phyloP scores from a whole-genome alignment of 2,113 vertebrate species.

The Epinephelus moara region DNA sequence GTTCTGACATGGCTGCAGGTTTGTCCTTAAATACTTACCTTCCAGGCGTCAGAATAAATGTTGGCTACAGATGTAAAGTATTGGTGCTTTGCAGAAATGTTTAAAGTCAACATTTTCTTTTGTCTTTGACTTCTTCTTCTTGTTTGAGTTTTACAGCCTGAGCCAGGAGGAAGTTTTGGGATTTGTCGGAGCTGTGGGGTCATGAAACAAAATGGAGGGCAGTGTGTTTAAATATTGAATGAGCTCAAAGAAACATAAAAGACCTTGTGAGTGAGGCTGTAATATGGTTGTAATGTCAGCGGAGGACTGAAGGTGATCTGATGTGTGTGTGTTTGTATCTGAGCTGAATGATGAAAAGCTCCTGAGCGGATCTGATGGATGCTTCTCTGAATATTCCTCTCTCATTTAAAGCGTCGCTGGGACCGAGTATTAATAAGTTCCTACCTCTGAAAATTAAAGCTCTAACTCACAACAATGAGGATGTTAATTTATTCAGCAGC shows the following conservation, averaged over 20 bases:
- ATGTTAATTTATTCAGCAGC: constrained; percentile 22
- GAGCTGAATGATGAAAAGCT: neutral
- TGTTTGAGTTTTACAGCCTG: neutral
- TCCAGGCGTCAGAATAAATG: too few species aligned
- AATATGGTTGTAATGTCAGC: neutral
- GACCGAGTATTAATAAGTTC: constrained; percentile 16
- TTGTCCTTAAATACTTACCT: too few species aligned
- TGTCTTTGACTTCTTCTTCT: too few species aligned
- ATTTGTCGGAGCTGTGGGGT: neutral
- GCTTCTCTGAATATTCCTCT: constrained; percentile 5
- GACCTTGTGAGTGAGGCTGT: neutral
- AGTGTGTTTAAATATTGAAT: neutral
- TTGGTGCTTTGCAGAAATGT: too few species aligned
- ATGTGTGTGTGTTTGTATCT: too few species aligned
- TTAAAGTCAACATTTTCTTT: too few species aligned
- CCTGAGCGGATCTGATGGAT: neutral
- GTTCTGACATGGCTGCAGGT: too few species aligned
- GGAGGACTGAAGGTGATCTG: neutral
- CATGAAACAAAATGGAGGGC: neutral
- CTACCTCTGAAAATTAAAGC: constrained; percentile 3
- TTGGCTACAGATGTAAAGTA: too few species aligned
- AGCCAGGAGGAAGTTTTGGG: neutral
- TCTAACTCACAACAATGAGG: constrained; percentile 7
- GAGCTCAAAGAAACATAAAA: neutral
- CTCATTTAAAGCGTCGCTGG: constrained; percentile 7